A percentile compares a stretch with the other conserved stretches of the same genome.
These are phyloP conservation scores for Acronicta psi DNA, from an alignment of 2,888 invertebrate species.

Conservation along the genomic window DNA sequence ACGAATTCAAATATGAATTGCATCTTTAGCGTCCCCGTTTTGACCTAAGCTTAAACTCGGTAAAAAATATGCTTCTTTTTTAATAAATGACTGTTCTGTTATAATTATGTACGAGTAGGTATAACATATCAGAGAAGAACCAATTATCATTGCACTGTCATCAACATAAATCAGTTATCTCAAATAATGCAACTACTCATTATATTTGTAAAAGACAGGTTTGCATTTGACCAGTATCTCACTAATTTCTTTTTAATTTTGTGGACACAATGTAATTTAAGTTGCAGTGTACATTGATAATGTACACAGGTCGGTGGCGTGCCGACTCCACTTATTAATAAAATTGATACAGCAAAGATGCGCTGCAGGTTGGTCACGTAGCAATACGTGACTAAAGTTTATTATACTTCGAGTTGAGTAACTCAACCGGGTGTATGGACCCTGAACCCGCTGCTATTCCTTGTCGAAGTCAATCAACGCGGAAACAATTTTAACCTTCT, in stretches of 20 bases:
- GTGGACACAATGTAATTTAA: not conserved
- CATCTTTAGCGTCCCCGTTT: too few species aligned
- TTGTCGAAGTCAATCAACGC: not conserved
- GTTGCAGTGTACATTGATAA: not conserved
- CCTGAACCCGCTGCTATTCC: not conserved
- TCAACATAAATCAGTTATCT: not conserved
- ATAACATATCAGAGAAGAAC: too few species aligned
- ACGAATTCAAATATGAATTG: too few species aligned
- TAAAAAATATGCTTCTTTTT: too few species aligned
- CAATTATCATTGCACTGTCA: not conserved
- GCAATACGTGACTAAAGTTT: conserved; percentile 59
- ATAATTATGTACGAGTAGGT: too few species aligned
- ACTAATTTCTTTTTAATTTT: not conserved
- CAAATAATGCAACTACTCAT: too few species aligned
- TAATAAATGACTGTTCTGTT: too few species aligned
- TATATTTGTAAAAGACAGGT: too few species aligned
- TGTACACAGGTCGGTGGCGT: not conserved
- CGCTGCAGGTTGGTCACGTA: conserved; percentile 61
- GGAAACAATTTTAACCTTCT: not conserved
- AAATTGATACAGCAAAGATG: conserved; percentile 29
- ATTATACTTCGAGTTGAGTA: conserved; percentile 37
- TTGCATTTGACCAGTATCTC: too few species aligned
- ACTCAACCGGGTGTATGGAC: not conserved
- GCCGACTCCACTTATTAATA: conserved; percentile 18
- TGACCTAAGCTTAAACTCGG: too few species aligned